Base-by-base conservation (phyloP, 1,140 invertebrate species). In the Camponotus vicinus region DNA sequence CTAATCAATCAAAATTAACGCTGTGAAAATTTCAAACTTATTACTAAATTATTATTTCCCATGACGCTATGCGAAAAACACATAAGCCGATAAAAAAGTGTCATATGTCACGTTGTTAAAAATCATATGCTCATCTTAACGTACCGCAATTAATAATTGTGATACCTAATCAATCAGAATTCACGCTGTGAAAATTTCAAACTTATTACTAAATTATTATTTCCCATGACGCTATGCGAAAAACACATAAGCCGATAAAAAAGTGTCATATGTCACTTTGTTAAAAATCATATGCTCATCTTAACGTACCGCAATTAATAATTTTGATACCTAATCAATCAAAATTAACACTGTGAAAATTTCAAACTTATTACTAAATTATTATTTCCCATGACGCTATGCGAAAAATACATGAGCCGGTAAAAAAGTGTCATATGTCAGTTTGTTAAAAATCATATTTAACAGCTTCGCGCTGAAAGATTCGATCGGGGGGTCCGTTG, bases 401-500 rank as follows among this genome's bases (percentile, higher is more conserved):
- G 2, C 9, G 5, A 34, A 34, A 59, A 49, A 11, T 18, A 11
- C 18, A 61, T 42, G 37, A n/a, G 49, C 21, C 21, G 21, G 0
- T 27, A 27, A 27, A 27, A 27, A 27, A 21, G 21, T 21, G 21
- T 27, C 27, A 27, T 27, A 27, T 27, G 0, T 27, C 21, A 21
- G 21, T 21, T 21, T 21, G 21, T 21, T 21, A 21, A 21, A 7
- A 0, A 3, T 75, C 13, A 11, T 18, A 27, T 66, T 49, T 59
- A 6, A 40, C 5, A 45, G 7, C 27, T 78, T 67, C 52, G 7
- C 37, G 55, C 27, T 18, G 52, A 75, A 45, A 63, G n/a, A 66
- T 78, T 64, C 32, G 40, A 83, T 83, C 79, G 27, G 42, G 5
- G 3, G 37, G 34, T 52, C 27, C 3, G 40, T 63, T 61, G 69